These are phyloP conservation scores for Ariopsis seemanni DNA, from an alignment of 2,113 vertebrate species.

Conservation along the genomic window DNA sequence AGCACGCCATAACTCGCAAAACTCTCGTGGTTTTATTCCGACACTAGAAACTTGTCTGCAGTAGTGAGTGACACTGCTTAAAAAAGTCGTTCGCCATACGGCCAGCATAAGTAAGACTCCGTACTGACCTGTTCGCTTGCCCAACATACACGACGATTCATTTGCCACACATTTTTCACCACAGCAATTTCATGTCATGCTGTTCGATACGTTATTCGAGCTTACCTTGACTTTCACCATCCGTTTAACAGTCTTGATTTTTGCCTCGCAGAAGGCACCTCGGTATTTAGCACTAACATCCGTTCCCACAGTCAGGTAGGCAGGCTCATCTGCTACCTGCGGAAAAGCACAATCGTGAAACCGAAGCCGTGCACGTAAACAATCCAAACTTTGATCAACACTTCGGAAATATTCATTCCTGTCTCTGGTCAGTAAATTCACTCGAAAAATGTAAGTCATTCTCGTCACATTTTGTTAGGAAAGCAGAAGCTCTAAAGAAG, in stretches of 20 bases:
- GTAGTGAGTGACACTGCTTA: too few species aligned
- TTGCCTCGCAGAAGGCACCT: constrained; percentile 98
- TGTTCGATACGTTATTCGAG: background rate
- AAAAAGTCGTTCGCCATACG: too few species aligned
- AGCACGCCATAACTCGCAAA: too few species aligned
- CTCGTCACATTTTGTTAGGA: background rate
- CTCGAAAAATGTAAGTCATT: background rate
- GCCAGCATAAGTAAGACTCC: background rate
- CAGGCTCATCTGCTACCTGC: constrained; percentile 96
- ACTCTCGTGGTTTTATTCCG: too few species aligned
- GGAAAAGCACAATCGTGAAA: constrained; percentile 16
- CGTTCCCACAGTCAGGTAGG: constrained; percentile 98
- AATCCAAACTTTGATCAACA: background rate
- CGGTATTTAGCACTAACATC: constrained; percentile 99
- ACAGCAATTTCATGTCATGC: background rate
- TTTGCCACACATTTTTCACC: too few species aligned
- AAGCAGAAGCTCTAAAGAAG: background rate
- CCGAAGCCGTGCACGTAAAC: background rate
- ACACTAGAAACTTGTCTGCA: too few species aligned
- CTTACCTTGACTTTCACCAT: constrained; percentile 97
- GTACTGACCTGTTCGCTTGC: background rate
- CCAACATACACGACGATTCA: background rate
- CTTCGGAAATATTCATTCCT: background rate
- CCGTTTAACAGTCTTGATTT: constrained; percentile 97
- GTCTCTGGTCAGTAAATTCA: background rate